Base-by-base conservation (phyloP, 1,140 invertebrate genomes). In the Drosophila persimilis region DNA sequence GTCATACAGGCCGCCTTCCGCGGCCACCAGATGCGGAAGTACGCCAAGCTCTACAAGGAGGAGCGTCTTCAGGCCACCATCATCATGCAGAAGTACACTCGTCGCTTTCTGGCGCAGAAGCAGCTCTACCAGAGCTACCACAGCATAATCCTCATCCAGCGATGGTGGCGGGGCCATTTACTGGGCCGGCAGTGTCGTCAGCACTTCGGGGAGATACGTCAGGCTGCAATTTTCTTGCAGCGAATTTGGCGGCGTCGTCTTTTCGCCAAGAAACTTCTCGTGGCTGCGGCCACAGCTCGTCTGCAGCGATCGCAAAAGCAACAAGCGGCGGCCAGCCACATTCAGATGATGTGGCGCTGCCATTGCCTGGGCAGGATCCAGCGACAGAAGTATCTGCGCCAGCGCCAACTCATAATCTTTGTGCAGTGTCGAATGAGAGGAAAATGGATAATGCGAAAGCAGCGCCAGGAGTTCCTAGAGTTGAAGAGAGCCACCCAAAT, bases 41-140 rank as follows among this genome's bases (percentile, higher is more conserved):
- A 90, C 66, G 77, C 73, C 6, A 90, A 91, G 74, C 73, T 92
- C 57, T 83, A 92, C 83, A 80, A 66, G 88, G 59, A 58, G 13
- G 62, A 90, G 47, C 76, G 88, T 15, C 91, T 83, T 8, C 61
- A 73, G n/a, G 92, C 93, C 0, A 92, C 91, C 2, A 80, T 93
- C 4, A 80, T 90, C 1, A 81, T 95, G 44, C 94, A 95, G 63
- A 93, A 92, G 69, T 92, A 92, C 64, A 93, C 91, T 55, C 92
- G 93, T 43, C 93, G 93, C 65, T 93, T 91, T 77, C 46, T 92
- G n/a, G 90, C 89, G 7, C 92, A 92, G 31, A 93, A 77, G 72
- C 89, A 84, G 13, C 89, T 92, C 6, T 73, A 67, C 3, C 80
- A 78, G 35, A 51, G 76, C 2, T 90, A 80, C 41, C 76, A 64